Percentiles rank a stretch among this genome's conserved stretches.
Conservation (phyloP, 2,113 vertebrate species). For the Anser brachyrhynchus region DNA sequence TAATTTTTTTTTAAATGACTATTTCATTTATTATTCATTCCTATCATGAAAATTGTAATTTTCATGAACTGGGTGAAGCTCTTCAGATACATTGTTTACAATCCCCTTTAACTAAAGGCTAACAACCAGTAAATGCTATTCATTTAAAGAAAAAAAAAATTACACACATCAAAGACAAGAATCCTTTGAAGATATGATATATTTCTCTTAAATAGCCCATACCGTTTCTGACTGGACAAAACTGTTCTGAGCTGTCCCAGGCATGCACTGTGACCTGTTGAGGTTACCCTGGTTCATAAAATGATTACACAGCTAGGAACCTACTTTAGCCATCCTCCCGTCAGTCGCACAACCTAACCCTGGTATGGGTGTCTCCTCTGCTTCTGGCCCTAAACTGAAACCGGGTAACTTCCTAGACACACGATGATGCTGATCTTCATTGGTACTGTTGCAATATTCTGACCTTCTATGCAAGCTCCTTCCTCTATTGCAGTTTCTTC, state of each 20-base stretch:
- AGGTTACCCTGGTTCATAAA: neutral
- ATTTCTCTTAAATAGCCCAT: neutral
- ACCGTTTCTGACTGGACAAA: neutral
- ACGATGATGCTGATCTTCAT: accelerated
- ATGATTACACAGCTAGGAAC: neutral
- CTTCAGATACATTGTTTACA: neutral
- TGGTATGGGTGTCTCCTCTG: neutral
- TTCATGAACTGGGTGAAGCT: neutral
- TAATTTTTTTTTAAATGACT: neutral
- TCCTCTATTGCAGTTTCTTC: constrained; percentile 1
- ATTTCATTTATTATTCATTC: neutral
- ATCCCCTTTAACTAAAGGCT: neutral
- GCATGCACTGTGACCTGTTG: neutral
- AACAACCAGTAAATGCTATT: neutral
- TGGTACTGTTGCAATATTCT: neutral
- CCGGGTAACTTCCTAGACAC: neutral
- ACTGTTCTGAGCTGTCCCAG: neutral
- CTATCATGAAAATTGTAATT: neutral
- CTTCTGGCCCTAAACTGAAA: neutral
- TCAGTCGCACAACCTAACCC: neutral
- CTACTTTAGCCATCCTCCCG: neutral
- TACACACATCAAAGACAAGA: neutral
- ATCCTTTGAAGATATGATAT: accelerated
- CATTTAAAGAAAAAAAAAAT: neutral
- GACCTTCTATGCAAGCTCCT: neutral